Evolutionary conservation across 64 coral and sea anemone species (phyloP).

Genomic region (Montipora foliosa): DNA sequence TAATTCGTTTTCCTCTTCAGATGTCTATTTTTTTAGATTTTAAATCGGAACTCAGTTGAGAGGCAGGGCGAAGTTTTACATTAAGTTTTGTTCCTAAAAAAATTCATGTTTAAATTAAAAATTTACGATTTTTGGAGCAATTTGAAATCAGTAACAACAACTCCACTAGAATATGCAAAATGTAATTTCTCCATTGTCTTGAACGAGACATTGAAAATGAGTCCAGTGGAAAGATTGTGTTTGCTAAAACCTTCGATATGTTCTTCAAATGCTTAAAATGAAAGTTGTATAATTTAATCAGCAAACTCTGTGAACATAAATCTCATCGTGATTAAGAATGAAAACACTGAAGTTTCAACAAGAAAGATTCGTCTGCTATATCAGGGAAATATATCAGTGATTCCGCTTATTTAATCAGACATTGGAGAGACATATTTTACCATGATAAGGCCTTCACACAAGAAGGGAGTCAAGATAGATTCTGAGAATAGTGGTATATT

Average conservation of each 20-base stretch:
- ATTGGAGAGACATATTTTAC: too few relatives aligned
- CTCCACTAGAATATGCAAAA: neutral
- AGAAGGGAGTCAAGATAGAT: too few relatives aligned
- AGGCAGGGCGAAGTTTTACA: neutral
- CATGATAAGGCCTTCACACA: too few relatives aligned
- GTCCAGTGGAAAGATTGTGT: neutral
- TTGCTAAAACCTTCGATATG: neutral
- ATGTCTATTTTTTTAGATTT: too few relatives aligned
- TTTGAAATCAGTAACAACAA: constrained; percentile 10
- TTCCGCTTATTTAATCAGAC: too few relatives aligned
- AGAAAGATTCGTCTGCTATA: too few relatives aligned
- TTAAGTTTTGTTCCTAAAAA: neutral
- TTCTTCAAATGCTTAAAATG: neutral
- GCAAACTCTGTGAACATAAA: neutral
- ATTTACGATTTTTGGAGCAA: constrained; percentile 46
- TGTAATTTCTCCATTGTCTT: neutral
- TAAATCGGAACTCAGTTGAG: too few relatives aligned
- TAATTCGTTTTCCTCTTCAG: too few relatives aligned
- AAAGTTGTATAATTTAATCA: neutral
- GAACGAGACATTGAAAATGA: neutral
- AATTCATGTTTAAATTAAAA: constrained; percentile 34
- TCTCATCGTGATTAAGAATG: too few relatives aligned
- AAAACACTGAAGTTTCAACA: too few relatives aligned
- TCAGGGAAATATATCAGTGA: too few relatives aligned
- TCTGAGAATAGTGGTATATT: too few relatives aligned